phyloP scores from a whole-genome alignment of 2,113 vertebrate genomes.

The Sisor rabdophorus region DNA sequence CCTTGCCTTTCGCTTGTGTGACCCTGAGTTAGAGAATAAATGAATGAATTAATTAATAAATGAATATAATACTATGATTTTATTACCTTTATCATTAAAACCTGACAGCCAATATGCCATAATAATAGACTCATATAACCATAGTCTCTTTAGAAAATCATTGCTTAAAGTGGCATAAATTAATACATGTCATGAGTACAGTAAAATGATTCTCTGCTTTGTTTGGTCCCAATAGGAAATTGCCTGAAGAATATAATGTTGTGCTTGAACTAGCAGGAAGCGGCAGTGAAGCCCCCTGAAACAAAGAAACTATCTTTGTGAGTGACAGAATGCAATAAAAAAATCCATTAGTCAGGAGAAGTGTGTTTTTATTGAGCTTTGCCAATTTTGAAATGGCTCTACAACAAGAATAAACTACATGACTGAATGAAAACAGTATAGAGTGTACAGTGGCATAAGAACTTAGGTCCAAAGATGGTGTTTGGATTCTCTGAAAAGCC shows the following conservation, averaged over 20 bases:
- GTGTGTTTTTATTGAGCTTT: slow-evolving; percentile 35
- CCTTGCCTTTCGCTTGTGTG: too few relatives aligned
- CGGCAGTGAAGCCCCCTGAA: slow-evolving; percentile 37
- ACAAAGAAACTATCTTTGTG: slow-evolving; percentile 40
- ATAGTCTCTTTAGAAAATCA: slow-evolving; percentile 6
- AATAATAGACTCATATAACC: neutral
- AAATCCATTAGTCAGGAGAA: slow-evolving; percentile 47
- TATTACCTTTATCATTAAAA: neutral
- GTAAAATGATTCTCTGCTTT: slow-evolving; percentile 35
- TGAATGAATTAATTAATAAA: too few relatives aligned
- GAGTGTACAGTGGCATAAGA: neutral
- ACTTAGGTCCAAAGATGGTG: slow-evolving; percentile 14
- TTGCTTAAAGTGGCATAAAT: slow-evolving; percentile 40
- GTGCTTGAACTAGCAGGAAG: slow-evolving; percentile 48
- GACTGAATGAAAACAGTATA: slow-evolving; percentile 20
- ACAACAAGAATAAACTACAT: slow-evolving; percentile 11
- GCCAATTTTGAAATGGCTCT: slow-evolving; percentile 25
- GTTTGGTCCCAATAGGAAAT: slow-evolving; percentile 44
- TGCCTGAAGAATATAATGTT: slow-evolving; percentile 51
- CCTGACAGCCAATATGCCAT: neutral
- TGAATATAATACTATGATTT: too few relatives aligned
- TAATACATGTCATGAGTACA: slow-evolving; percentile 44
- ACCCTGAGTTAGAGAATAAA: too few relatives aligned
- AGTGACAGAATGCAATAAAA: slow-evolving; percentile 50
- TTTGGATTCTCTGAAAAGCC: slow-evolving; percentile 5